phyloP scores from a whole-genome alignment of 1,140 invertebrate genomes.

The Ceratina australensis region DNA sequence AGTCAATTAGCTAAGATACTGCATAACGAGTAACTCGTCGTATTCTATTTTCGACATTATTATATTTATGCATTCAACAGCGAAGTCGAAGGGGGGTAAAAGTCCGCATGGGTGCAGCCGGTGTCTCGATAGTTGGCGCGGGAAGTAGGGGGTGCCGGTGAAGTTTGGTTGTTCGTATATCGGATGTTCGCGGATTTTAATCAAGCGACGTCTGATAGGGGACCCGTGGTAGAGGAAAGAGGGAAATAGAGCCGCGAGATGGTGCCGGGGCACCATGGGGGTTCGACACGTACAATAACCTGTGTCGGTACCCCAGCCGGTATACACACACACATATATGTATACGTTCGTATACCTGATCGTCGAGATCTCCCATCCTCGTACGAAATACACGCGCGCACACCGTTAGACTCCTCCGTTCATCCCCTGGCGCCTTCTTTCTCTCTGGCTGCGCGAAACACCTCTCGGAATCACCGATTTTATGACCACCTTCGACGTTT shows the following conservation, averaged over 20 bases:
- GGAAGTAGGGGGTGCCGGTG: slow-evolving; percentile 40
- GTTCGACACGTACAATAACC: slow-evolving; percentile 77
- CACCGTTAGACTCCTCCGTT: not conserved
- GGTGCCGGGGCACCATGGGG: slow-evolving; percentile 77
- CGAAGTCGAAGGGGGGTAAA: slow-evolving; percentile 28
- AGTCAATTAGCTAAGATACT: not conserved
- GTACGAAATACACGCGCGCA: not conserved
- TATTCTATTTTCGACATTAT: not conserved
- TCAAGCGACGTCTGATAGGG: slow-evolving; percentile 77
- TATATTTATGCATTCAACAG: slow-evolving; percentile 20
- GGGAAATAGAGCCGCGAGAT: slow-evolving; percentile 74
- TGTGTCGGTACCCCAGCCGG: slow-evolving; percentile 33
- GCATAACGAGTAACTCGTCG: not conserved
- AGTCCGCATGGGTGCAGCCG: not conserved
- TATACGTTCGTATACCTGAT: slow-evolving; percentile 53
- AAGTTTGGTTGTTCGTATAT: slow-evolving; percentile 77
- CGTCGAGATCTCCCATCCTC: slow-evolving; percentile 9
- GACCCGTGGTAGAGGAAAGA: slow-evolving; percentile 47
- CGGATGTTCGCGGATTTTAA: slow-evolving; percentile 78
- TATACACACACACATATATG: too few relatives aligned
- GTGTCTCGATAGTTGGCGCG: not conserved
- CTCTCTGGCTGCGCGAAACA: slow-evolving; percentile 24
- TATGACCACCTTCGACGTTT: slow-evolving; percentile 79
- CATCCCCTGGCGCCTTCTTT: slow-evolving; percentile 4
- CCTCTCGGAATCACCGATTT: slow-evolving; percentile 76